These are phyloP conservation scores for Mus spicilegus DNA, from an alignment of 2,113 vertebrate genomes.

Conservation along the genomic window DNA sequence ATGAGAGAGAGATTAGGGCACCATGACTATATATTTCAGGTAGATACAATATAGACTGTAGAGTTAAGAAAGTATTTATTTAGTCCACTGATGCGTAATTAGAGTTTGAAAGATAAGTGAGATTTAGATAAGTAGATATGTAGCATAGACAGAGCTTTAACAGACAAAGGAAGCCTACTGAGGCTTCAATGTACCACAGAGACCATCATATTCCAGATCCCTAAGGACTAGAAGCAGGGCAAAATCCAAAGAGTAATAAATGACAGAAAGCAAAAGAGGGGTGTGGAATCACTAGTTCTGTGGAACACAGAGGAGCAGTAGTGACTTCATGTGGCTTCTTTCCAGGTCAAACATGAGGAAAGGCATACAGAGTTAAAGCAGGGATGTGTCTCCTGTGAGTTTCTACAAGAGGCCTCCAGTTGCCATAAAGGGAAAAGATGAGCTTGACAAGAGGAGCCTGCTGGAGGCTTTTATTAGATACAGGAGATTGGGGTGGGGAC, in stretches of 20 bases:
- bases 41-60: background rate
- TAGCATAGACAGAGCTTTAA: background rate
- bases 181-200: background rate
- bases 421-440: background rate
- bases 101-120: background rate
- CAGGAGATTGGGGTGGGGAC: background rate
- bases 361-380: background rate
- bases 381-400: background rate
- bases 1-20: constrained; percentile 42
- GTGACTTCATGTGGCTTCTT: background rate
- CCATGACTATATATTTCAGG: constrained; percentile 32
- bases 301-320: background rate
- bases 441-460: background rate
- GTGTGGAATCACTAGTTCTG: background rate
- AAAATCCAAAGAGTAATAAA: background rate
- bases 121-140: background rate
- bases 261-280: background rate
- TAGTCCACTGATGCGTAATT: background rate
- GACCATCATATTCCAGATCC: background rate
- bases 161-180: background rate
- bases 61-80: constrained; percentile 35
- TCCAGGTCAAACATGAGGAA: background rate
- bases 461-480: background rate
- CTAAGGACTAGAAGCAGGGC: background rate
- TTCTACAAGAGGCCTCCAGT: background rate